phyloP scores from a whole-genome alignment of 2,888 invertebrate species.

The Amblyteles armatorius region DNA sequence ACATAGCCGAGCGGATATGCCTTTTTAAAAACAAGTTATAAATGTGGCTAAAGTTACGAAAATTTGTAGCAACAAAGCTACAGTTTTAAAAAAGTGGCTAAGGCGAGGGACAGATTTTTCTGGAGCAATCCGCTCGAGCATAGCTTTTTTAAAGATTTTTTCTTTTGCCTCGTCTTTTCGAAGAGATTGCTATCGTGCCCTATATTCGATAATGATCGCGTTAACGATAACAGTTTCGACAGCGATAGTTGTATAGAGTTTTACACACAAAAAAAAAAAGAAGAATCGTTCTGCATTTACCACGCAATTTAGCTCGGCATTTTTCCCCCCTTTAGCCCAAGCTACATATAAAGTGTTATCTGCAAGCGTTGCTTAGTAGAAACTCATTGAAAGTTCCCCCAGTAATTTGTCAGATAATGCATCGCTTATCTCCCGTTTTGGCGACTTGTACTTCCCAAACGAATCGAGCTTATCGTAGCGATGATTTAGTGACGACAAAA shows the following conservation, averaged over 20 bases:
- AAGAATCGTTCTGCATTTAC: conserved; percentile 40
- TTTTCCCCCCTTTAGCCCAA: conserved; percentile 8
- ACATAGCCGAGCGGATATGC: conserved; percentile 10
- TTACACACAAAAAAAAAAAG: conserved; percentile 8
- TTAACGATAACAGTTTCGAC: background rate
- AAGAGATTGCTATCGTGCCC: background rate
- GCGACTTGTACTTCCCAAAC: background rate
- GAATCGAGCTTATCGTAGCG: conserved; percentile 51
- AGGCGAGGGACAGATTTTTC: background rate
- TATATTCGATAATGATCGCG: conserved; percentile 12
- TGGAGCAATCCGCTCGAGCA: background rate
- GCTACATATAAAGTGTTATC: conserved; percentile 15
- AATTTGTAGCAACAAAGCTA: background rate
- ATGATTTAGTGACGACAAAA: conserved; percentile 27
- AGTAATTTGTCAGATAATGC: background rate
- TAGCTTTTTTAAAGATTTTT: background rate
- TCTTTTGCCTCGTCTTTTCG: conserved; percentile 13
- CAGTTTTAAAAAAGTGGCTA: background rate
- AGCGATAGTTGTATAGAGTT: background rate
- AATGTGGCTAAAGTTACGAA: background rate
- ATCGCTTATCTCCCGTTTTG: background rate
- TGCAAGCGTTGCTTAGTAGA: background rate
- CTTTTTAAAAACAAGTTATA: background rate
- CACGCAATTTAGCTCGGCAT: conserved; percentile 42
- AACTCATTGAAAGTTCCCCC: background rate